Base-by-base conservation (phyloP, 2,113 vertebrate species). In the Smithornis capensis region DNA sequence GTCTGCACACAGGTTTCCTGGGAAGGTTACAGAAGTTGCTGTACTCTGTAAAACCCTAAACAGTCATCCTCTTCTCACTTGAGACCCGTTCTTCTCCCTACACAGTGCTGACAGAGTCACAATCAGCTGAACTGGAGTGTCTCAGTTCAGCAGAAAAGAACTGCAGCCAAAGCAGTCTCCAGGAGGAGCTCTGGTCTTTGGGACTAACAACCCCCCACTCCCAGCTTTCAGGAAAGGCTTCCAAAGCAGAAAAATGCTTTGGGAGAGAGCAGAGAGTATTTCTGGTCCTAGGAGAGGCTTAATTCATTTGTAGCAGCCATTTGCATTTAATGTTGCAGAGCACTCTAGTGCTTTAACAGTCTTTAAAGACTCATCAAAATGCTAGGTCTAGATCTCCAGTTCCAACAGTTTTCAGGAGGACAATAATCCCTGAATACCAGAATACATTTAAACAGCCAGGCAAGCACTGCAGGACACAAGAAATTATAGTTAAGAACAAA, bases 131-230 rank as follows among this genome's bases (percentile, higher is more conserved):
- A 80, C 27, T 44, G 56, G 18, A 94, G 56, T 5, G 0, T 37
- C 52, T 68, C 3, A 4, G 71, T 40, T 80, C 68, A 87, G 29
- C 1, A 7, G 68, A 35, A 70, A 83, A 50, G 35, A 91, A 68
- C 19, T 40, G 71, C 24, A 86, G 47, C 64, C 76, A n/a, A 63
- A 78, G 38, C 50, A 83, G 42, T 63, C 76, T 90, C 67, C 87
- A 95, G 81, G 67, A 89, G 70, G 69, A 92, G 65, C 74, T 87
- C 87, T 87, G 62, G 44, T 78, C 84, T 84, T 83, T 69, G 62
- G 62, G 80, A 94, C 55, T 76, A 78, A 80, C 42, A 49, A 1
- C 10, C 21, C 42, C 60, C 25, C 13, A 33, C 14, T 80, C 50
- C 4, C 53, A 45, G 45, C 67, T 67, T 87, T 52, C 64, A 94